Evolutionary conservation across 2,888 invertebrate genomes (phyloP).

Genomic region (Scotopteryx bipunctaria): DNA sequence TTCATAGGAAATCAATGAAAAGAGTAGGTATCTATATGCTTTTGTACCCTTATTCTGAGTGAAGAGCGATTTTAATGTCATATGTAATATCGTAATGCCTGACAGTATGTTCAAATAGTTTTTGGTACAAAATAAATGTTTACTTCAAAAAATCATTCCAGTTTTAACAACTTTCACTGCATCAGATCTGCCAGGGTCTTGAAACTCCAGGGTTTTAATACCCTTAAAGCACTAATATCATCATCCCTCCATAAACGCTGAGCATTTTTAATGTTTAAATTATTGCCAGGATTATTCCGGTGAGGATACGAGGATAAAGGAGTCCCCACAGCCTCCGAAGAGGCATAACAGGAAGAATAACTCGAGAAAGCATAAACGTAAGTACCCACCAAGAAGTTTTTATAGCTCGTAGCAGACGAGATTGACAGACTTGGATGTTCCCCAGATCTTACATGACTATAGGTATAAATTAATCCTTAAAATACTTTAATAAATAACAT

Average conservation of each 20-base stretch:
- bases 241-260: conserved; percentile 7
- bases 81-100: no score
- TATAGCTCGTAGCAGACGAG: conserved; percentile 14
- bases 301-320: conserved; percentile 58
- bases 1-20: no score
- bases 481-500: no score
- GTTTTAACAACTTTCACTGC: no score
- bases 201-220: neutral
- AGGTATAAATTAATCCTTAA: no score
- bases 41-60: no score
- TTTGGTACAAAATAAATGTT: no score
- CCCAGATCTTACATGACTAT: no score
- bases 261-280: conserved; percentile 23
- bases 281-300: conserved; percentile 66
- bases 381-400: conserved; percentile 32
- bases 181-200: neutral
- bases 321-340: conserved; percentile 62
- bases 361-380: conserved; percentile 71
- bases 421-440: conserved; percentile 12
- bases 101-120: no score
- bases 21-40: no score
- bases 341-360: conserved; percentile 65
- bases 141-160: neutral
- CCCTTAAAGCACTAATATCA: neutral
- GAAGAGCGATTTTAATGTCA: no score